phyloP scores from a whole-genome alignment of 2,113 vertebrate genomes.

The Empidonax alnorum region DNA sequence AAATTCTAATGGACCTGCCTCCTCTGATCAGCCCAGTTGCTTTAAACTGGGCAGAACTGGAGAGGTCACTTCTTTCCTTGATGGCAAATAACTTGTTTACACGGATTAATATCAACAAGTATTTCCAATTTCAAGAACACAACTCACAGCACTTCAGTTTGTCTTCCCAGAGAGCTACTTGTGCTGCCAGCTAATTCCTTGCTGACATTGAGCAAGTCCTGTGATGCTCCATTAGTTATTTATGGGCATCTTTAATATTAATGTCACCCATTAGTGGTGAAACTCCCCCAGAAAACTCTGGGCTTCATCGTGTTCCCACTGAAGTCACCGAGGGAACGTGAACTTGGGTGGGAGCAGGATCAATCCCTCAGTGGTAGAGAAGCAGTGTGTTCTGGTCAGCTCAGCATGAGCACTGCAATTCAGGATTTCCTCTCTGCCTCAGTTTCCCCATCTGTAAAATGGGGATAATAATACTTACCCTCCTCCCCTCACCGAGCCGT shows the following conservation, averaged over 20 bases:
- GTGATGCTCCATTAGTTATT: background rate
- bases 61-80: background rate
- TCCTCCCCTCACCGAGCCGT: constrained; percentile 36
- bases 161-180: background rate
- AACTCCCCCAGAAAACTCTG: constrained; percentile 6
- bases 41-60: constrained; percentile 31
- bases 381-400: background rate
- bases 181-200: background rate
- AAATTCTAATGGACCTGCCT: background rate
- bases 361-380: background rate
- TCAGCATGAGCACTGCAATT: background rate
- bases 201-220: background rate
- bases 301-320: background rate
- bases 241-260: background rate
- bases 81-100: background rate
- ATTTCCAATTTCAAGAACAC: background rate
- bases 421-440: constrained; percentile 9
- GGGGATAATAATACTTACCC: constrained; percentile 65
- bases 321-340: background rate
- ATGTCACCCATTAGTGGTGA: background rate
- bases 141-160: background rate
- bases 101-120: background rate
- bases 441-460: constrained; percentile 70
- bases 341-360: background rate
- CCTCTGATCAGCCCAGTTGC: background rate